Evolutionary conservation across 1,140 invertebrate species (phyloP).

Genomic region (Ericerus pela): DNA sequence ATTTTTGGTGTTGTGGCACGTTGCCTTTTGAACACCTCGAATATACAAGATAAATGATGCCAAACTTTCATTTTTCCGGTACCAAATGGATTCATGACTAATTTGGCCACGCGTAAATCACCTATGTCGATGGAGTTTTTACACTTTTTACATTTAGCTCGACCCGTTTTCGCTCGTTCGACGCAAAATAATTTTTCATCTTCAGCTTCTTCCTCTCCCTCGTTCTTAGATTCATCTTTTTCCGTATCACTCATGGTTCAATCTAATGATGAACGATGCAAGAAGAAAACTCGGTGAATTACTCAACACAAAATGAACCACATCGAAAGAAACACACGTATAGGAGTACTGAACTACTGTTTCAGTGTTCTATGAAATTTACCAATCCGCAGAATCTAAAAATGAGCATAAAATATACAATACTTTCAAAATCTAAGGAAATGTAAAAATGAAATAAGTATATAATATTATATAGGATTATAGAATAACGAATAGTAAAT

Average conservation of each 20-base stretch:
- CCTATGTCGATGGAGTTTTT: conserved; percentile 62
- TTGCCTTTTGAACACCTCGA: conserved; percentile 62
- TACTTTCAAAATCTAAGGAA: too few species aligned
- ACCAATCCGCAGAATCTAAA: too few species aligned
- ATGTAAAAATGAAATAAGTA: too few species aligned
- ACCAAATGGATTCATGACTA: conserved; percentile 60
- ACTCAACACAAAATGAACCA: too few species aligned
- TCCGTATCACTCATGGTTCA: not conserved
- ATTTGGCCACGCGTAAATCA: conserved; percentile 53
- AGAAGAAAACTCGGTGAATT: too few species aligned
- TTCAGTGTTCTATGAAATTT: too few species aligned
- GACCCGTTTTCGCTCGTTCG: conserved; percentile 61
- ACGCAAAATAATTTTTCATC: conserved; percentile 44
- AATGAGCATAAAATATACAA: too few species aligned
- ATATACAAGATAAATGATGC: conserved; percentile 65
- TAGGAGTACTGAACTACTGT: too few species aligned
- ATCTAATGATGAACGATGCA: too few species aligned
- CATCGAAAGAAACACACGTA: too few species aligned
- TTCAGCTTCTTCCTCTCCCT: conserved; percentile 17
- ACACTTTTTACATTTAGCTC: conserved; percentile 75
- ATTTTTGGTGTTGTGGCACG: conserved; percentile 66
- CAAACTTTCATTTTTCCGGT: conserved; percentile 76
- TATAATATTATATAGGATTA: too few species aligned
- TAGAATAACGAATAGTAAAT: too few species aligned
- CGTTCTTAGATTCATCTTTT: not conserved